Percentiles rank a stretch among this genome's conserved stretches.
Evolutionary conservation across 2,888 invertebrate species (phyloP).

Genomic region (Spodoptera littoralis): DNA sequence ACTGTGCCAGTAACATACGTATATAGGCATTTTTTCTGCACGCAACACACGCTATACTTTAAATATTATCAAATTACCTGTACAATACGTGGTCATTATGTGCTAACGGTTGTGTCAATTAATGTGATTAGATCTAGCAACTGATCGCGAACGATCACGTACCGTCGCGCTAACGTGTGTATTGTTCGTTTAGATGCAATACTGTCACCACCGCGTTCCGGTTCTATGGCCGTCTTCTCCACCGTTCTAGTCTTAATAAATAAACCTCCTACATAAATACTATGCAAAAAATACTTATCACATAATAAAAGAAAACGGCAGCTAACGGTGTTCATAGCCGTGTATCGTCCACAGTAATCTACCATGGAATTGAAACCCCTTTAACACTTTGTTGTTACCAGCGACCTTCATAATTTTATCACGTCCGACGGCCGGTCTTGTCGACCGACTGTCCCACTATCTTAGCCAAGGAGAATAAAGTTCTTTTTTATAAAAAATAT

Average conservation of each 20-base stretch:
- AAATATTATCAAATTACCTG: conserved; percentile 85
- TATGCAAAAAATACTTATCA: conserved; percentile 39
- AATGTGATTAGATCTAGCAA: conserved; percentile 83
- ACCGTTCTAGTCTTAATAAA: conserved; percentile 26
- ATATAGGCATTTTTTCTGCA: conserved; percentile 66
- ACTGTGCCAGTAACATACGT: conserved; percentile 26
- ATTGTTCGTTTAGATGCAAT: conserved; percentile 69
- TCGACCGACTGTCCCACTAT: conserved; percentile 49
- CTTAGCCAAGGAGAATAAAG: conserved; percentile 23
- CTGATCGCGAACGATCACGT: conserved; percentile 81
- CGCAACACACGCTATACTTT: conserved; percentile 70
- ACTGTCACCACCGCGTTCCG: conserved; percentile 44
- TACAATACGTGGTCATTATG: conserved; percentile 84
- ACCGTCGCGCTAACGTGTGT: conserved; percentile 59
- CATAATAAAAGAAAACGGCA: conserved; percentile 42
- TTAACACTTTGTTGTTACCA: conserved; percentile 37
- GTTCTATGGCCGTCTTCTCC: conserved; percentile 33
- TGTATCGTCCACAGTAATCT: conserved; percentile 47
- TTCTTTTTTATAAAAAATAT: conserved; percentile 44
- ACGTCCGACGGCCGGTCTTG: conserved; percentile 39
- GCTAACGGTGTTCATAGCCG: conserved; percentile 40
- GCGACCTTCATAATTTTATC: conserved; percentile 53
- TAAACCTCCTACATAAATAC: conserved; percentile 35
- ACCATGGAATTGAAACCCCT: conserved; percentile 48
- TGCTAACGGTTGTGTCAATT: conserved; percentile 86